phyloP scores from a whole-genome alignment of 2,113 vertebrate genomes.

The Argyrosomus japonicus region DNA sequence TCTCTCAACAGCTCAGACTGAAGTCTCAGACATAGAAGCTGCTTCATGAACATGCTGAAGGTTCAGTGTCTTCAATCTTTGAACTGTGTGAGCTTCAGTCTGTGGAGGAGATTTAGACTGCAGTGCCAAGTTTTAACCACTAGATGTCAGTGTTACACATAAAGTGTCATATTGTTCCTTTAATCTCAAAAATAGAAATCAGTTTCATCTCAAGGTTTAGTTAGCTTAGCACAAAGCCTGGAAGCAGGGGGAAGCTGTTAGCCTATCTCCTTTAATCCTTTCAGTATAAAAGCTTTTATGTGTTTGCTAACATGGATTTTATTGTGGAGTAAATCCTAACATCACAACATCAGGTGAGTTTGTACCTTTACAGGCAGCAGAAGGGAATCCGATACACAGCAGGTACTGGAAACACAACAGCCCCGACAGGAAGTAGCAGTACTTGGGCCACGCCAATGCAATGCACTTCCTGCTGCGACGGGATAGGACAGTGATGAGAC shows the following conservation, averaged over 20 bases:
- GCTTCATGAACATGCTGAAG: too few relatives aligned
- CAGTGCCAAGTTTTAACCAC: too few relatives aligned
- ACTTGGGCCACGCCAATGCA: conserved; percentile 91
- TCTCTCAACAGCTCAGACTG: too few relatives aligned
- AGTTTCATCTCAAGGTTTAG: not conserved
- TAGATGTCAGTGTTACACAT: too few relatives aligned
- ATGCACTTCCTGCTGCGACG: conserved; percentile 91
- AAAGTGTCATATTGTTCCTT: not conserved
- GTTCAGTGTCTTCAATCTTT: too few relatives aligned
- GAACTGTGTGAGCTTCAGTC: too few relatives aligned
- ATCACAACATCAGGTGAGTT: not conserved
- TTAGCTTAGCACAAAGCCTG: not conserved
- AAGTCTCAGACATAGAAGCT: too few relatives aligned
- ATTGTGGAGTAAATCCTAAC: not conserved
- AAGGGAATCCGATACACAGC: conserved; percentile 94
- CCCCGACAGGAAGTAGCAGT: conserved; percentile 94
- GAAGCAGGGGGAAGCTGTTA: not conserved
- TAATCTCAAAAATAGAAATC: not conserved
- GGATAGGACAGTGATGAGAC: conserved; percentile 90
- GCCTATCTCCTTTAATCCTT: not conserved
- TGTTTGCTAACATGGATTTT: not conserved
- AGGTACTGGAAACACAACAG: conserved; percentile 93
- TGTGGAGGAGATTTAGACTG: too few relatives aligned
- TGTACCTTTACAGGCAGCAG: conserved; percentile 89
- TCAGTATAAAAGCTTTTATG: not conserved